Conservation (phyloP, 1,140 invertebrate species). For the Aphis gossypii region DNA sequence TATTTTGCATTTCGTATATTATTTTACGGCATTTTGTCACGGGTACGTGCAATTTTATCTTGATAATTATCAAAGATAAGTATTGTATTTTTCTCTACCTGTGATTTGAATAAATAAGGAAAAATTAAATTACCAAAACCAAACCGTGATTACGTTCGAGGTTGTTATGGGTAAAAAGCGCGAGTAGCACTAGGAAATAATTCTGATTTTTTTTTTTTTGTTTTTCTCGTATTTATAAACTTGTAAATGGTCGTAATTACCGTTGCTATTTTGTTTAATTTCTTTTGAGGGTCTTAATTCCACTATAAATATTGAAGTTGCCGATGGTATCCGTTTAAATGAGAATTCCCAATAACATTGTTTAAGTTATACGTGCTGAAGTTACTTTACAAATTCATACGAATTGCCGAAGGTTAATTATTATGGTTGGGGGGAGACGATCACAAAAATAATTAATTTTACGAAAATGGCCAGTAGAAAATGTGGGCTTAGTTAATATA, state of each 20-base stretch:
- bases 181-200: background rate
- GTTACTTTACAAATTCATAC: background rate
- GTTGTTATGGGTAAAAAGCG: background rate
- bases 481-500: background rate
- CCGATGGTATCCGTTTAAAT: background rate
- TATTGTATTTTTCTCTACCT: constrained; percentile 1
- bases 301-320: background rate
- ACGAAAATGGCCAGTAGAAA: background rate
- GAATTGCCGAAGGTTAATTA: background rate
- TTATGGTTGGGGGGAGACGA: fast-evolving
- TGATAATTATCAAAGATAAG: constrained; percentile 43
- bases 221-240: background rate
- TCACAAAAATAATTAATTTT: background rate
- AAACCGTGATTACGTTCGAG: constrained; percentile 14
- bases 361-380: background rate
- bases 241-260: constrained; percentile 22
- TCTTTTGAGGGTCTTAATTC: background rate
- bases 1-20: constrained; percentile 35
- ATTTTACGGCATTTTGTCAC: constrained; percentile 50
- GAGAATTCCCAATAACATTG: background rate
- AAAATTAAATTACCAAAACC: constrained; percentile 31
- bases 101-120: constrained; percentile 46
- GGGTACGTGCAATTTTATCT: constrained; percentile 35
- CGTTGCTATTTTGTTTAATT: background rate
- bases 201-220: background rate